phyloP scores from a whole-genome alignment of 2,888 invertebrate species.

The Cephus spinipes region DNA sequence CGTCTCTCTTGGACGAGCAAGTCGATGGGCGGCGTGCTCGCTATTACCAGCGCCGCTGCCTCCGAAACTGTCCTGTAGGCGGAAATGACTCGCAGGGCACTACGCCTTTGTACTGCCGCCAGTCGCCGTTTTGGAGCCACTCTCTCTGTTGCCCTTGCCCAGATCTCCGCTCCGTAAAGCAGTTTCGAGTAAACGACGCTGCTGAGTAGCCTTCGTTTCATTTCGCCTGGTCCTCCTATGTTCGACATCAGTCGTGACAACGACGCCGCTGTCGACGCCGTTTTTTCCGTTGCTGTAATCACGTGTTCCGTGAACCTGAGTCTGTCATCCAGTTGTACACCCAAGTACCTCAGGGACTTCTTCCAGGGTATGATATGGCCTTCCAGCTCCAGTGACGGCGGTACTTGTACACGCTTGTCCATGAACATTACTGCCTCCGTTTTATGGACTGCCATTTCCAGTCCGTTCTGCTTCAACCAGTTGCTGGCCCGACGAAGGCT shows the following conservation, averaged over 20 bases:
- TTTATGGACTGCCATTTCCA: too few relatives aligned
- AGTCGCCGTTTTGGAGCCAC: constrained; percentile 2
- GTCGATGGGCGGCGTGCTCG: constrained; percentile 16
- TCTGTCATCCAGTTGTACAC: too few relatives aligned
- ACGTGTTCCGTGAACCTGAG: too few relatives aligned
- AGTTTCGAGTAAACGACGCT: constrained; percentile 21
- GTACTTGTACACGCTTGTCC: too few relatives aligned
- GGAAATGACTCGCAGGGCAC: constrained; percentile 5
- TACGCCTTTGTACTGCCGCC: too few relatives aligned
- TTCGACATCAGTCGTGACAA: neutral
- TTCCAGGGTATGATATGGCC: too few relatives aligned
- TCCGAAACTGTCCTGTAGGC: constrained; percentile 22
- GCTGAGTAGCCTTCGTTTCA: constrained; percentile 22
- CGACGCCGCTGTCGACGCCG: neutral
- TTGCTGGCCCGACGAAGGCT: too few relatives aligned
- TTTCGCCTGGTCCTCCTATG: constrained; percentile 13
- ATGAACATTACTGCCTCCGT: too few relatives aligned
- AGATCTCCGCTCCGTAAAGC: constrained; percentile 27
- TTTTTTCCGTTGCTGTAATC: neutral
- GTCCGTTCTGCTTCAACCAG: too few relatives aligned
- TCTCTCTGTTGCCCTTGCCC: constrained; percentile 17
- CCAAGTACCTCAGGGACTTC: too few relatives aligned
- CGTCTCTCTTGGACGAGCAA: constrained; percentile 16
- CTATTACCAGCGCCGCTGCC: constrained; percentile 11
- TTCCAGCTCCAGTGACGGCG: too few relatives aligned